Percentiles rank a stretch among this genome's conserved stretches.
Evolutionary conservation across 2,888 invertebrate genomes (phyloP).

Genomic region (Drosophila stalkeri): DNA sequence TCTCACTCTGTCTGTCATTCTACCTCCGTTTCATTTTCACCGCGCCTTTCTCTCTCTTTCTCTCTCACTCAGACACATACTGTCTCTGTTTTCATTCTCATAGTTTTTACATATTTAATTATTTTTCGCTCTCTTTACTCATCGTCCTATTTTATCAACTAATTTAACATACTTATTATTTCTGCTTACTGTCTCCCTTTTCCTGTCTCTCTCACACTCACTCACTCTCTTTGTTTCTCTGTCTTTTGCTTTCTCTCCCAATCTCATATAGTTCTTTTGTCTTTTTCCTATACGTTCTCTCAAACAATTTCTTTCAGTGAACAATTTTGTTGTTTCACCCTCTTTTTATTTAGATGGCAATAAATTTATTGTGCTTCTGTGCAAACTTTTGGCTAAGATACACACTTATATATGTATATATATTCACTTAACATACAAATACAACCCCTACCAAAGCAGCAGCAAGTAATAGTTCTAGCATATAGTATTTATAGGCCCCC

Average conservation of each 20-base stretch:
- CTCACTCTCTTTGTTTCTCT: not conserved
- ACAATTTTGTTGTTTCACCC: not conserved
- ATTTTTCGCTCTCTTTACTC: too few species aligned
- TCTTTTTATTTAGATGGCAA: not conserved
- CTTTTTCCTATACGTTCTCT: not conserved
- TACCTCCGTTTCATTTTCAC: not conserved
- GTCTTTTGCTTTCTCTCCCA: not conserved
- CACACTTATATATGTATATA: not conserved
- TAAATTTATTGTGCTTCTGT: constrained; percentile 8
- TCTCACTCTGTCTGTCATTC: not conserved
- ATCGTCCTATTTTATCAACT: too few species aligned
- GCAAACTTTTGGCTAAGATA: not conserved
- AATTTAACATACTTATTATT: too few species aligned
- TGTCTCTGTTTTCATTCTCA: too few species aligned
- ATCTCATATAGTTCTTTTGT: not conserved
- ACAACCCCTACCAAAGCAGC: not conserved
- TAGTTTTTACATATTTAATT: too few species aligned
- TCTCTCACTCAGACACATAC: not conserved
- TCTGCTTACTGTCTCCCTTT: not conserved
- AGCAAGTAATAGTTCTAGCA: not conserved
- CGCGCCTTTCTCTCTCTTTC: not conserved
- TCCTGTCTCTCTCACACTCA: not conserved
- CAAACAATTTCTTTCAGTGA: not conserved
- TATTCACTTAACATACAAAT: not conserved
- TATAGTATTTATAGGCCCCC: constrained; percentile 4